Conservation (phyloP, 2,797 vertebrate genomes). For the Chiroxiphia lanceolata region DNA sequence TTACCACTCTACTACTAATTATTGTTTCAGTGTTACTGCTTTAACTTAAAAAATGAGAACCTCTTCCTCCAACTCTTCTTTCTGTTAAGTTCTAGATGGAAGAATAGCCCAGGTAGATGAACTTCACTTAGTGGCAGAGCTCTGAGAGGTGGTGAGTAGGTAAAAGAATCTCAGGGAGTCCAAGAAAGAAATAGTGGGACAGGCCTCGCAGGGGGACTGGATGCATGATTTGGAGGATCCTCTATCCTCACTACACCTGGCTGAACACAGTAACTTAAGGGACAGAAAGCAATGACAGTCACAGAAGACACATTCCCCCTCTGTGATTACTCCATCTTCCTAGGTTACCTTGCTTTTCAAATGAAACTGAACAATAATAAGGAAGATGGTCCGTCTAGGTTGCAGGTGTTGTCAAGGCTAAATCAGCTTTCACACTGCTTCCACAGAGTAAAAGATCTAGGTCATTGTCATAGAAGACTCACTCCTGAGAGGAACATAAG, state of each 20-base stretch:
- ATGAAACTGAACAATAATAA: neutral
- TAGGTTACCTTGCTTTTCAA: neutral
- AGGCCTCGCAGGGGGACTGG: neutral
- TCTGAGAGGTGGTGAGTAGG: neutral
- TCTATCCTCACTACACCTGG: neutral
- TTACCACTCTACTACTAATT: neutral
- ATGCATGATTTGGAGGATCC: neutral
- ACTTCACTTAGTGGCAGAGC: neutral
- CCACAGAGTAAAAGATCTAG: neutral
- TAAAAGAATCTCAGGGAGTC: too few relatives aligned
- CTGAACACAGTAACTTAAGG: neutral
- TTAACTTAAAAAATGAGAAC: neutral
- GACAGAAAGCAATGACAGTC: neutral
- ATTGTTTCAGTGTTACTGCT: neutral
- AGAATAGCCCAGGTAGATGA: neutral
- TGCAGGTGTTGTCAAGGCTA: neutral
- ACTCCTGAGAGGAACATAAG: neutral
- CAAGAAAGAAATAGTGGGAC: neutral
- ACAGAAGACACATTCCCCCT: neutral
- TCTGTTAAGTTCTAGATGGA: neutral
- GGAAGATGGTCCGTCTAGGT: neutral
- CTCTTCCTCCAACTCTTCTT: neutral
- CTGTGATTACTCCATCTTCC: neutral
- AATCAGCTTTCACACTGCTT: neutral
- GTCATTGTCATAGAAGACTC: neutral